phyloP scores from a whole-genome alignment of 2,888 invertebrate genomes.

The Baccha elongata region DNA sequence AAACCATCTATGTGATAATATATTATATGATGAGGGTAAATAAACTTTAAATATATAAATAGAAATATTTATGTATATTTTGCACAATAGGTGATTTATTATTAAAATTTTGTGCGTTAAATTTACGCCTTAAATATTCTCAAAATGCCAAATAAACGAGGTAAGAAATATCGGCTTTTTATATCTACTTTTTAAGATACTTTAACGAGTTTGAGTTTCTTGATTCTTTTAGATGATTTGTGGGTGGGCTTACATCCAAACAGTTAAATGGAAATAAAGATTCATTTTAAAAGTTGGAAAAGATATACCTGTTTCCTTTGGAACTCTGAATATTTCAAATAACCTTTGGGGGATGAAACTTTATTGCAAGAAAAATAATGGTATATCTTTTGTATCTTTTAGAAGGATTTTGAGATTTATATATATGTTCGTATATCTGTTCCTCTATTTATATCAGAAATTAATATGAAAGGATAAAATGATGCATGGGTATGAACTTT shows the following conservation, averaged over 20 bases:
- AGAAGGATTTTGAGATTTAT: too few species aligned
- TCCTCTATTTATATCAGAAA: too few species aligned
- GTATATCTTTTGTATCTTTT: neutral
- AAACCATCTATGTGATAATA: neutral
- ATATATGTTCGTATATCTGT: too few species aligned
- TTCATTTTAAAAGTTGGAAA: neutral
- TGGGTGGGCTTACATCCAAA: neutral
- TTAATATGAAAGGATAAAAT: too few species aligned
- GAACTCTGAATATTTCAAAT: neutral
- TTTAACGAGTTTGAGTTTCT: conserved; percentile 35
- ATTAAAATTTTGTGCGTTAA: conserved; percentile 57
- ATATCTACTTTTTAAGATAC: conserved; percentile 26
- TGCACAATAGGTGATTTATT: conserved; percentile 71
- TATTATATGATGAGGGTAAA: conserved; percentile 15
- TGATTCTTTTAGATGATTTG: neutral
- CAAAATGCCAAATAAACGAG: conserved; percentile 14
- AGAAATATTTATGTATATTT: conserved; percentile 53
- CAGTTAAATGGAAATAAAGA: conserved; percentile 9
- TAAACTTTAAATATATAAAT: conserved; percentile 15
- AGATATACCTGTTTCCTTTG: neutral
- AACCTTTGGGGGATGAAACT: neutral
- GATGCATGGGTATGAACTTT: too few species aligned
- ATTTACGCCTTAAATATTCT: conserved; percentile 28
- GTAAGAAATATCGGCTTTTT: conserved; percentile 38
- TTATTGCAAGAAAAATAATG: neutral